Evolutionary conservation across 2,888 invertebrate genomes (phyloP).

Genomic region (Choreutis nemorana): DNA sequence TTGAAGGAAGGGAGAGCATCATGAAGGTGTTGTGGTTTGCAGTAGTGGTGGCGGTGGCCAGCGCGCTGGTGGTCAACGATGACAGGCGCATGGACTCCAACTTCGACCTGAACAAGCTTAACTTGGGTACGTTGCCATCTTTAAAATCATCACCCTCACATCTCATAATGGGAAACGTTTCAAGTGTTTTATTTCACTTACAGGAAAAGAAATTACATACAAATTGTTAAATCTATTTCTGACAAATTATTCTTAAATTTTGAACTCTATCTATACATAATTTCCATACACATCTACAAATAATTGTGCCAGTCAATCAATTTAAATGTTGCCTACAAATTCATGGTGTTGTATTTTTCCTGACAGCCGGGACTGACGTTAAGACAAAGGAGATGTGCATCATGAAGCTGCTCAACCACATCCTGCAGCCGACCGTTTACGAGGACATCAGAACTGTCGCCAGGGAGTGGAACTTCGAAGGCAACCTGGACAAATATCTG

Average conservation of each 20-base stretch:
- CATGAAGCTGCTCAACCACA: constrained; percentile 66
- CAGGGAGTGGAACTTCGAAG: constrained; percentile 65
- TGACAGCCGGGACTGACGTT: constrained; percentile 56
- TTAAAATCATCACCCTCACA: no score
- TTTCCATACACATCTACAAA: no score
- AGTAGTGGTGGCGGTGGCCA: constrained; percentile 28
- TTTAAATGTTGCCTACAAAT: no score
- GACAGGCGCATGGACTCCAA: constrained; percentile 19
- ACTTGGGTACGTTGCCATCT: no score
- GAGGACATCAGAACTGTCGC: constrained; percentile 68
- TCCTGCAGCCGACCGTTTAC: constrained; percentile 68
- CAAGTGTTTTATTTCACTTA: no score
- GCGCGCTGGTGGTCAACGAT: constrained; percentile 39
- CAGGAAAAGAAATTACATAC: no score
- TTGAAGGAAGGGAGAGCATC: constrained; percentile 13
- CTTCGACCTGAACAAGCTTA: no score
- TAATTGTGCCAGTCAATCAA: no score
- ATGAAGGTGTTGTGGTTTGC: constrained; percentile 38
- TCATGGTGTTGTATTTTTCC: constrained; percentile 2
- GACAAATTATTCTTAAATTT: no score
- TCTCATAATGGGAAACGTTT: no score
- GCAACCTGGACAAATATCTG: constrained; percentile 65
- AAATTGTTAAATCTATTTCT: no score
- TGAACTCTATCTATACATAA: no score
- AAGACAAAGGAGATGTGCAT: constrained; percentile 65